These are phyloP conservation scores for Megalops cyprinoides DNA, from an alignment of 2,797 vertebrate species.

Conservation along the genomic window DNA sequence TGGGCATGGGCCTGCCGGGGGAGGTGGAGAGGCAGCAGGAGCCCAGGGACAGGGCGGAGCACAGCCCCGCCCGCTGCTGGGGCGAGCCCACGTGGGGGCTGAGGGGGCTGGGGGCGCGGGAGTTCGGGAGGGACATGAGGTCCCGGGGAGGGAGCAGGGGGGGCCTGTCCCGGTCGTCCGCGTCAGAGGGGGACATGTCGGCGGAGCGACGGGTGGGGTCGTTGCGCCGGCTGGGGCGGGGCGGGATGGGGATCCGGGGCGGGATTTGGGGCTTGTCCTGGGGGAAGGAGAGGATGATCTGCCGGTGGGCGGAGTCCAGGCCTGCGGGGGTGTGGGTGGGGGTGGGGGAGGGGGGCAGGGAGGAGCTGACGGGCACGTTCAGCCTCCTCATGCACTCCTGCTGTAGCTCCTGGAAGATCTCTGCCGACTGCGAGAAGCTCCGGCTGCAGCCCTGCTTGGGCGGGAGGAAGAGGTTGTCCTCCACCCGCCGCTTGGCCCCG, in stretches of 20 bases:
- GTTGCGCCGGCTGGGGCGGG: slow-evolving; percentile 78
- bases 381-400: slow-evolving; percentile 92
- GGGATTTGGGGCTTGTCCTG: slow-evolving; percentile 88
- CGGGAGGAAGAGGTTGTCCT: slow-evolving; percentile 83
- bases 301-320: slow-evolving; percentile 64
- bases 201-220: slow-evolving; percentile 32
- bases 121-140: slow-evolving; percentile 86
- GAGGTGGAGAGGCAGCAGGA: slow-evolving; percentile 82
- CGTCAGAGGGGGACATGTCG: slow-evolving; percentile 77
- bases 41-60: slow-evolving; percentile 71
- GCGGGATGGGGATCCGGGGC: slow-evolving; percentile 86
- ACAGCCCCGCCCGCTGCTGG: slow-evolving; percentile 73
- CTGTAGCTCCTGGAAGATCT: slow-evolving; percentile 94
- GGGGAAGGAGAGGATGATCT: slow-evolving; percentile 68
- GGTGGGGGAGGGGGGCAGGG: slow-evolving; percentile 70
- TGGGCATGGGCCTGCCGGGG: slow-evolving; percentile 73
- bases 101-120: slow-evolving; percentile 89
- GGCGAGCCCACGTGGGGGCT: slow-evolving; percentile 81
- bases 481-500: slow-evolving; percentile 48
- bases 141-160: slow-evolving; percentile 92
- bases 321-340: slow-evolving; percentile 66
- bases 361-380: slow-evolving; percentile 78
- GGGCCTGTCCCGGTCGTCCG: slow-evolving; percentile 72
- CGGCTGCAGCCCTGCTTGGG: slow-evolving; percentile 64
- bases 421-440: slow-evolving; percentile 80